Percentiles rank a stretch among this genome's conserved stretches.
These are phyloP conservation scores for Orthosia gothica DNA, from an alignment of 2,888 invertebrate genomes.

Conservation along the genomic window DNA sequence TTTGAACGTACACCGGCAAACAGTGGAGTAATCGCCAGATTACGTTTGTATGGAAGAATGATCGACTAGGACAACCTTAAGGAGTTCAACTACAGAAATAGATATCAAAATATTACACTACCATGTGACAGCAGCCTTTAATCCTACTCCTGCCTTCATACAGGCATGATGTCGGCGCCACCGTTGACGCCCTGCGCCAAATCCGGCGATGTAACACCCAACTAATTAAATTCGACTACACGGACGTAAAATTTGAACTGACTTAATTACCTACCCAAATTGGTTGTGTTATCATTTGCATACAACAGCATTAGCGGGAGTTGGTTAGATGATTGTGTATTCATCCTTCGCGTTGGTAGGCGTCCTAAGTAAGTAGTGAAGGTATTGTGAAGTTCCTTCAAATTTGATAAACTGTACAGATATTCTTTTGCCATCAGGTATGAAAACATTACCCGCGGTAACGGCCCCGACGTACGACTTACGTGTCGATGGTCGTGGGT, in stretches of 20 bases:
- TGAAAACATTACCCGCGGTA: no score
- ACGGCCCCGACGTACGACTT: no score
- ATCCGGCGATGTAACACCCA: slow-evolving; percentile 65
- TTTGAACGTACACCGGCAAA: no score
- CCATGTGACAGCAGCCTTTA: slow-evolving; percentile 8
- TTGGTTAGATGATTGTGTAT: slow-evolving; percentile 54
- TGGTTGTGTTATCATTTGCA: slow-evolving; percentile 69
- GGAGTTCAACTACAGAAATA: no score
- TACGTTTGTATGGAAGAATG: no score
- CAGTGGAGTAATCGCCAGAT: no score
- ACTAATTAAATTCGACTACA: slow-evolving; percentile 69
- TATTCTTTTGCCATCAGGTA: no score
- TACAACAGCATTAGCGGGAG: slow-evolving; percentile 63
- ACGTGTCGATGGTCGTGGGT: no score
- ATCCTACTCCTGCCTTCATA: background rate
- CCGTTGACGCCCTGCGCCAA: slow-evolving; percentile 57
- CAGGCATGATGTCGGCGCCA: slow-evolving; percentile 29
- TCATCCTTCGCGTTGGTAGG: slow-evolving; percentile 31
- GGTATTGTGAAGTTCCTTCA: background rate
- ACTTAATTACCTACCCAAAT: slow-evolving; percentile 69
- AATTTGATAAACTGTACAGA: no score
- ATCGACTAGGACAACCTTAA: no score
- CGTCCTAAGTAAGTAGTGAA: slow-evolving; percentile 19
- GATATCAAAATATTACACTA: background rate
- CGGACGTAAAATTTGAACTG: slow-evolving; percentile 66